Evolutionary conservation across 1,140 invertebrate species (phyloP).

Genomic region (Maconellicoccus hirsutus): DNA sequence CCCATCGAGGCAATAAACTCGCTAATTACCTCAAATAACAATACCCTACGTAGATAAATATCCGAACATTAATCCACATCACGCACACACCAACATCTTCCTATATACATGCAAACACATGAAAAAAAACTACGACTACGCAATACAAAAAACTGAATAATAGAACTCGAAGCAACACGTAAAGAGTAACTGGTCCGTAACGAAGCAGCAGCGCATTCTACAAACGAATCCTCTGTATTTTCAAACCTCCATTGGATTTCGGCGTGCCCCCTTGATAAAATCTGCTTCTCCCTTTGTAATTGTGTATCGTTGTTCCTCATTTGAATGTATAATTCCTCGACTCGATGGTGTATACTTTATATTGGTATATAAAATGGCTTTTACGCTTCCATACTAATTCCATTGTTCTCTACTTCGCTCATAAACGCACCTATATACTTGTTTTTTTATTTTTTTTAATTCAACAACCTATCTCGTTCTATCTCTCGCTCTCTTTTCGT

Average conservation of each 20-base stretch:
- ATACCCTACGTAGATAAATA: too few relatives aligned
- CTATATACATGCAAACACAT: neutral
- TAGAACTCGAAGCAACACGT: neutral
- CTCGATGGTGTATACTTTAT: neutral
- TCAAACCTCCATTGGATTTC: neutral
- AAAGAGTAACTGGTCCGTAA: neutral
- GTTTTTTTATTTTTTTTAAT: neutral
- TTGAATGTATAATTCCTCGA: neutral
- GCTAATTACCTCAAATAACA: neutral
- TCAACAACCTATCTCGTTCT: neutral
- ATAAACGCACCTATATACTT: neutral
- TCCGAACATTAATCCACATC: too few relatives aligned
- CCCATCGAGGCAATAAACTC: neutral
- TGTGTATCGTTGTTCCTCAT: neutral
- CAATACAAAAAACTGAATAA: neutral
- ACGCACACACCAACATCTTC: too few relatives aligned
- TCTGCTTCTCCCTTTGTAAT: slow-evolving; percentile 8
- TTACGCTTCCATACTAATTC: slow-evolving; percentile 8
- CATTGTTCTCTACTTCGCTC: slow-evolving; percentile 2
- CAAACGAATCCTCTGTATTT: neutral
- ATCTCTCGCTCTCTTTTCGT: neutral
- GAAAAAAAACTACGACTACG: neutral
- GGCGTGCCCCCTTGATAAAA: slow-evolving; percentile 6
- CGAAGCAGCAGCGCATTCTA: neutral
- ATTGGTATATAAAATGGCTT: slow-evolving; percentile 9